Evolutionary conservation across 2,797 vertebrate species (phyloP), one percentile per base, ranked within the genome.

Genomic region (Acridotheres tristis): DNA sequence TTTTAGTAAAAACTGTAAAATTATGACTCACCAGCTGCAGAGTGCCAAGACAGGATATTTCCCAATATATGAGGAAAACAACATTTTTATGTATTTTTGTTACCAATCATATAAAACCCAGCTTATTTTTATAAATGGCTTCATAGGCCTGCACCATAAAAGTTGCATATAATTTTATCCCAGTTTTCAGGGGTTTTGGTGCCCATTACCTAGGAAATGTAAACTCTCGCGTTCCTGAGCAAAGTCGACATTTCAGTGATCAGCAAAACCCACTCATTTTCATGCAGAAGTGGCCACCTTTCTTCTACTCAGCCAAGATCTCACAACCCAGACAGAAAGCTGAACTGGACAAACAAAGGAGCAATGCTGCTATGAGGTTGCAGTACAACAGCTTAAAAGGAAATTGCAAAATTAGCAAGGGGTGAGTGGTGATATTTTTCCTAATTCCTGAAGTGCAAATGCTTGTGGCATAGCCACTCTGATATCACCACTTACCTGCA

Each of bases 1-100:
- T 96, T 96, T 97, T 96, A 96, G 96, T 88, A 95, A 97, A 97
- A 89, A 94, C 85, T 94, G 90, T 85, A 94, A 96, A 96, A 94
- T 91, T 94, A 72, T 97, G 95, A 96, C 66, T 96, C 92, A 95
- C 80, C 94, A 94, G 83, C 69, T 67, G 62, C 81, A 90, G 85
- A 92, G 76, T 94, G 80, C 51, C 93, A 96, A 94, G 86, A 92
- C 88, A 96, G 77, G 93, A 92, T 94, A 96, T 97, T 97, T 95
- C 90, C 59, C 89, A 95, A 92, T 96, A 87, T 94, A 92, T 87
- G 94, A 67, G 59, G 80, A 72, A 95, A 95, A 94, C 50, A 92
- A 94, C 92, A 95, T 93, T 90, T 81, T 89, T 90, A 94, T 86
- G 63, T 89, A 83, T 94, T 96, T 96, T 91, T 96, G 85, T 97